Evolutionary conservation across 53 echinoderm and acorn worm species (phyloP), one percentile per base, ranked within the genome.

Genomic region (Henricia sp.): DNA sequence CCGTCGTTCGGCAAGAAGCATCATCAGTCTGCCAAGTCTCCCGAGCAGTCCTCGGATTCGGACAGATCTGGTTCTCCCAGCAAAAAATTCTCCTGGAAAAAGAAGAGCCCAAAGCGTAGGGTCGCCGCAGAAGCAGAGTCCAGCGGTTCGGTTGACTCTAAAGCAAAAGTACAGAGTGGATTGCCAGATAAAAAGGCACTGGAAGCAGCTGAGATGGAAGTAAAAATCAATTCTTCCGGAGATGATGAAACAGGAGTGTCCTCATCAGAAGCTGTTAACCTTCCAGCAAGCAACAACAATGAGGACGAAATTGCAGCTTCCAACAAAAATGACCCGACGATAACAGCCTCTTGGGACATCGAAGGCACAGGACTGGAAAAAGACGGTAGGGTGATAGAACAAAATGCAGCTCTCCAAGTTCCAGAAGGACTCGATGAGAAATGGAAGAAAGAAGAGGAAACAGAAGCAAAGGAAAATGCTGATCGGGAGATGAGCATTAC

Each of bases 1-100:
- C 89, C 89, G 10, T 84, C 84, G 41, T 89, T 89, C 76, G 89
- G 89, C 37, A 84, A 58, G 35, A 89, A 70, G 62, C 80, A 63
- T 48, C 80, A 80, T 26, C 84, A 77, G 24, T 52, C 70, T 0
- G 50, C 63, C 35, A 86, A 74, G 74, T 84, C 89, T 0, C 76
- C 77, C 5, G 89, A 89, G 10, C 89, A 89, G 60, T 89, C 89
- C 70, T 89, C 89, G 2, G 89, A 89, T 46, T 89, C 89, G 0
- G 89, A 89, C 46, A 68, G 85, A 24, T 37, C 84, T 33, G 51
- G 57, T 24, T 89, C 89, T 38, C 89, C 89, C 35, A 84, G 76
- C 60, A 89, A 84, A 63, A 68, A 65, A 27, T 89, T 84, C 67
- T 67, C 83, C 17, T 89, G 89, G 89, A 89, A 53, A 51, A 84